Evolutionary conservation across 2,888 invertebrate species (phyloP).

Genomic region (Dorcus parallelipipedus): DNA sequence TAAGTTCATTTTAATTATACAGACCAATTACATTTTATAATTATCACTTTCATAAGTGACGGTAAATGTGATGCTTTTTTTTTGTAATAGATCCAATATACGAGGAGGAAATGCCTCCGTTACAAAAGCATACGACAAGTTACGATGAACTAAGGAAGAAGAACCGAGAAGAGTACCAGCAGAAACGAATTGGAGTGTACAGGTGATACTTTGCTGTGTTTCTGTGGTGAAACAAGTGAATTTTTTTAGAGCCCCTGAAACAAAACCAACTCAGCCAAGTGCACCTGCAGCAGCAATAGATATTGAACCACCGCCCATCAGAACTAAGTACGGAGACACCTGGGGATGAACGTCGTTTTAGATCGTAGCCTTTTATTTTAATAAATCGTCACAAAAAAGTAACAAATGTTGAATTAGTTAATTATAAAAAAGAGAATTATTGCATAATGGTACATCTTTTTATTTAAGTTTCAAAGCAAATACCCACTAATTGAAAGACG

Average conservation of each 20-base stretch:
- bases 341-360: neutral
- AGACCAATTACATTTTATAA: too few species aligned
- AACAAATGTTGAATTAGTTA: too few species aligned
- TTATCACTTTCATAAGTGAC: neutral
- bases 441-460: too few species aligned
- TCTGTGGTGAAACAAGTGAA: neutral
- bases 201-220: slow-evolving; percentile 26
- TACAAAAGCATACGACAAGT: slow-evolving; percentile 52
- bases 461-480: too few species aligned
- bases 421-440: too few species aligned
- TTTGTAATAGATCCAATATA: slow-evolving; percentile 40
- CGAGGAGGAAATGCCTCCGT: slow-evolving; percentile 52
- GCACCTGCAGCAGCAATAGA: slow-evolving; percentile 1
- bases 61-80: neutral
- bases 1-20: slow-evolving; percentile 31
- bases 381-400: too few species aligned
- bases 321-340: slow-evolving; percentile 25
- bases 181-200: slow-evolving; percentile 36
- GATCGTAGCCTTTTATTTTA: too few species aligned
- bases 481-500: too few species aligned
- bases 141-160: slow-evolving; percentile 71
- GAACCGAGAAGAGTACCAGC: slow-evolving; percentile 64
- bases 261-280: neutral
- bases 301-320: slow-evolving; percentile 9
- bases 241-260: slow-evolving; percentile 7